Evolutionary conservation across 2,797 vertebrate species (phyloP).

Genomic region (Poecilia wingei): DNA sequence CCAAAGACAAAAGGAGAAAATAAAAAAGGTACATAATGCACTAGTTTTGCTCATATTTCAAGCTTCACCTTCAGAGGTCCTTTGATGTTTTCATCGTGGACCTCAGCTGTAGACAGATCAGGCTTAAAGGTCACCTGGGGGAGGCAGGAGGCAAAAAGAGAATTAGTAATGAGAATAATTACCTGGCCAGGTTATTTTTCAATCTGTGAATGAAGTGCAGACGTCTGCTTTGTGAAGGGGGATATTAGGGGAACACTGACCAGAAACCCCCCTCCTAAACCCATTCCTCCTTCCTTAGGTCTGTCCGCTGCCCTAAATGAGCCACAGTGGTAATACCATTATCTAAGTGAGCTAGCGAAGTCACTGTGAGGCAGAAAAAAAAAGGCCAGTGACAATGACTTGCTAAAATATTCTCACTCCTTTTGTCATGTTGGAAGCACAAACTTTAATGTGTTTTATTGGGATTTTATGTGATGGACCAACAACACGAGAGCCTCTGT

Average conservation of each 20-base stretch:
- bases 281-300: background rate
- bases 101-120: conserved; percentile 82
- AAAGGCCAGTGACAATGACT: background rate
- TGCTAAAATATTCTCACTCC: background rate
- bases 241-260: conserved; percentile 6
- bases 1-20: background rate
- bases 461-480: background rate
- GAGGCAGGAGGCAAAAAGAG: conserved; percentile 25
- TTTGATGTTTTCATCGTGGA: conserved; percentile 86
- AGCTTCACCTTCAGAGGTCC: conserved; percentile 82
- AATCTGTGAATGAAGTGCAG: conserved; percentile 13
- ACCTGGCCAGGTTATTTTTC: background rate
- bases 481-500: background rate
- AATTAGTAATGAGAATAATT: conserved; percentile 53
- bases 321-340: conserved; percentile 62
- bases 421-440: background rate
- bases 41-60: conserved; percentile 3
- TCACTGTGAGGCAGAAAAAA: conserved; percentile 29
- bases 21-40: background rate
- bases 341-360: conserved; percentile 57
- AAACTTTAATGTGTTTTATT: background rate
- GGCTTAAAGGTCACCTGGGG: conserved; percentile 85
- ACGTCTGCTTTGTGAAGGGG: conserved; percentile 30
- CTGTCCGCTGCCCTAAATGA: conserved; percentile 41
- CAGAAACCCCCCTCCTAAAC: background rate